Percentiles rank a stretch among this genome's conserved stretches.
Evolutionary conservation across 2,888 invertebrate genomes (phyloP).

Genomic region (Amiota minor): DNA sequence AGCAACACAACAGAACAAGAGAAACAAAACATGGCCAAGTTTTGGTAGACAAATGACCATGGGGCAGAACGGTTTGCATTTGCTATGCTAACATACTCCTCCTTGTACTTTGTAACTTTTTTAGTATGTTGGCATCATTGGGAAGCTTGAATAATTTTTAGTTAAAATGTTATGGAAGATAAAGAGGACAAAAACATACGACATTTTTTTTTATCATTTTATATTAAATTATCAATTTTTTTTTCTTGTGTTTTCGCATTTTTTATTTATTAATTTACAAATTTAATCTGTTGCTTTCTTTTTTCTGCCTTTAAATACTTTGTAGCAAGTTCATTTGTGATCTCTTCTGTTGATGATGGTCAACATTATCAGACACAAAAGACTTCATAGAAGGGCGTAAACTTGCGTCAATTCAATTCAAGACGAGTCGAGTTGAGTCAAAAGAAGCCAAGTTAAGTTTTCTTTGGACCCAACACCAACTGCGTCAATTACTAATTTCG

Average conservation of each 20-base stretch:
- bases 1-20: slow-evolving; percentile 15
- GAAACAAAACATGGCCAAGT: slow-evolving; percentile 42
- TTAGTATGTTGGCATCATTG: not conserved
- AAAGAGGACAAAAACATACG: not conserved
- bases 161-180: not conserved
- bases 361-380: not conserved
- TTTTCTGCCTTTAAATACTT: not conserved
- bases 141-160: too few species aligned
- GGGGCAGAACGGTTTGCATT: slow-evolving; percentile 45
- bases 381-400: slow-evolving; percentile 13
- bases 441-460: not conserved
- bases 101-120: not conserved
- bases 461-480: not conserved
- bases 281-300: not conserved
- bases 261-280: not conserved
- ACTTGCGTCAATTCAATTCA: not conserved
- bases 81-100: not conserved
- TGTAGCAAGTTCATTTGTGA: not conserved
- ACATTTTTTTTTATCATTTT: slow-evolving; percentile 9
- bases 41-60: slow-evolving; percentile 62
- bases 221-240: slow-evolving; percentile 21
- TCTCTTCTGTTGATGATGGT: not conserved
- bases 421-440: too few species aligned
- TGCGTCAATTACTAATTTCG: slow-evolving; percentile 13
- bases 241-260: not conserved